phyloP scores from a whole-genome alignment of 2,888 invertebrate genomes.

The Ptilodon capucinus region DNA sequence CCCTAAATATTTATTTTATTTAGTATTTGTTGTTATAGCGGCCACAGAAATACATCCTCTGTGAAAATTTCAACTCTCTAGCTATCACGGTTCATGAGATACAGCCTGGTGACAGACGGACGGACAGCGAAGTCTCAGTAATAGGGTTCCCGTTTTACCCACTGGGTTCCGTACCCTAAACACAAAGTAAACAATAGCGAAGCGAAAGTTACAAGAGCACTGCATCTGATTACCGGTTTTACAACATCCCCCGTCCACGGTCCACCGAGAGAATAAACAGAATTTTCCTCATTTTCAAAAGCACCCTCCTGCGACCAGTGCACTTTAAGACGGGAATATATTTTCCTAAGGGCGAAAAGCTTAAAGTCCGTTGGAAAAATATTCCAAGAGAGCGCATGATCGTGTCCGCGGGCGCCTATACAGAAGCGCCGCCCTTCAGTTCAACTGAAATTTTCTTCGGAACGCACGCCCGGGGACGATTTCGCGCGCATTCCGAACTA shows the following conservation, averaged over 20 bases:
- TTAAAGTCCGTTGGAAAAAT: conserved; percentile 50
- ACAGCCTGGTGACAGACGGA: no score
- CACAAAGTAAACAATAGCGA: neutral
- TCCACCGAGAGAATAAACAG: conserved; percentile 10
- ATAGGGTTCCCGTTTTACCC: no score
- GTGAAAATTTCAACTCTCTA: no score
- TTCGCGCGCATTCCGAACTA: conserved; percentile 65
- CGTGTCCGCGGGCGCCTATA: conserved; percentile 55
- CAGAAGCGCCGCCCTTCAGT: conserved; percentile 68
- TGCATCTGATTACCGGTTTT: conserved; percentile 13
- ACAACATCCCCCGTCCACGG: conserved; percentile 9
- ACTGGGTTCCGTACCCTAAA: no score
- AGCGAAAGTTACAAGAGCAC: conserved; percentile 7
- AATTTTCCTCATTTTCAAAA: conserved; percentile 30
- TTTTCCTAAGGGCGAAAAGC: conserved; percentile 50
- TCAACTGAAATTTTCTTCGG: conserved; percentile 60
- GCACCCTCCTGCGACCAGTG: conserved; percentile 35
- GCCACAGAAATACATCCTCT: no score
- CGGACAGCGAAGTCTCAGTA: no score
- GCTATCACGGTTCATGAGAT: no score
- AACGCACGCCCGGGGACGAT: conserved; percentile 61
- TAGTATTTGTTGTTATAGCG: no score
- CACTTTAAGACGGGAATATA: conserved; percentile 41
- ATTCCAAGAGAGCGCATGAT: conserved; percentile 63
- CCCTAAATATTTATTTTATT: no score